Percentiles rank a stretch among this genome's conserved stretches.
Evolutionary conservation across 1,140 invertebrate genomes (phyloP).

Genomic region (Mercenaria mercenaria): DNA sequence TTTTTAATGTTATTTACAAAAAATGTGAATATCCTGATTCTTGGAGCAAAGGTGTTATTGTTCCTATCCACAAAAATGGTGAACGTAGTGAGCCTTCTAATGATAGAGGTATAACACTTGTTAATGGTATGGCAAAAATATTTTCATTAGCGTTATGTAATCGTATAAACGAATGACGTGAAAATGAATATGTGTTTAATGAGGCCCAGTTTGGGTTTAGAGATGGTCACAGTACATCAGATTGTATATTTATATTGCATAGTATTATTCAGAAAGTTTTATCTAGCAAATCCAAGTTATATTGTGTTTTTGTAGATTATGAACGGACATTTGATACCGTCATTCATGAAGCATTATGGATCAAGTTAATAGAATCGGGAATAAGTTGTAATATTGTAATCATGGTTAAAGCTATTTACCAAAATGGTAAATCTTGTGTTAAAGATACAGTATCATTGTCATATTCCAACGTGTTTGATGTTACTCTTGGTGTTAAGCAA

Average conservation of each 20-base stretch:
- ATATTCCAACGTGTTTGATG: too few species aligned
- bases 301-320: conserved; percentile 27
- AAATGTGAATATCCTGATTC: background rate
- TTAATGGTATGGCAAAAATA: conserved; percentile 8
- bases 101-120: conserved; percentile 35
- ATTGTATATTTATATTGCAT: conserved; percentile 45
- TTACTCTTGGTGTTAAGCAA: too few species aligned
- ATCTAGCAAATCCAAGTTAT: background rate
- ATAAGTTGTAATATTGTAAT: conserved; percentile 28
- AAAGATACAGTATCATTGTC: too few species aligned
- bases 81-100: conserved; percentile 1
- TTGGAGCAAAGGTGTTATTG: background rate
- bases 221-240: conserved; percentile 22
- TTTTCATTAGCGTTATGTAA: conserved; percentile 13
- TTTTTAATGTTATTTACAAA: conserved; percentile 2
- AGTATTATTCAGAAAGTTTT: conserved; percentile 1
- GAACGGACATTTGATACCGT: conserved; percentile 32
- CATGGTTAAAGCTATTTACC: conserved; percentile 23
- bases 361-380: conserved; percentile 10
- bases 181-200: conserved; percentile 23
- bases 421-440: conserved; percentile 7
- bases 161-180: conserved; percentile 22
- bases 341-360: conserved; percentile 25
- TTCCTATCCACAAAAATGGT: conserved; percentile 18
- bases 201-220: conserved; percentile 31